Evolutionary conservation across 2,113 vertebrate genomes (phyloP), one percentile per base, ranked within the genome.

Genomic region (Toxotes chatareus): DNA sequence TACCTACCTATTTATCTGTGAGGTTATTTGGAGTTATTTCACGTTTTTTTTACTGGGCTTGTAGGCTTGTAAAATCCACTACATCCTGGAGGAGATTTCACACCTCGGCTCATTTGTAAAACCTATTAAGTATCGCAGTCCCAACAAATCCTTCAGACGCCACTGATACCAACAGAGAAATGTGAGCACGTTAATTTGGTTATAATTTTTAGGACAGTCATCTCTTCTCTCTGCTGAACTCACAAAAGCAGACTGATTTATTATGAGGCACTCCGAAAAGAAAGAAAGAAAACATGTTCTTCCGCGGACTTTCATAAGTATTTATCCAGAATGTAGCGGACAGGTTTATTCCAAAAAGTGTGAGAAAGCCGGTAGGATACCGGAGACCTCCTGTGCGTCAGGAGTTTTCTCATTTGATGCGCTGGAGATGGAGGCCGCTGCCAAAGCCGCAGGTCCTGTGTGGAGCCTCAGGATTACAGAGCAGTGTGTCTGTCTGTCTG

Each of bases 381-480:
- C 69, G 36, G 82, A 84, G 82, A 85, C 56, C 76, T 86, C 67
- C 59, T 69, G 80, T 80, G 82, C 71, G 77, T 87, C 78, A 83
- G 31, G 66, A 73, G 70, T 73, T 72, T 78, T 85, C 66, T 87
- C 55, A 71, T 60, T 42, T 84, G 79, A 85, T 83, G 85, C 68
- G 82, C 65, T 78, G 79, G 73, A 87, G 61, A 70, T 73, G 59
- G 38, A 82, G 78, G 56, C 79, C 60, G 74, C 82, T 76, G 87
- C 84, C 84, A 90, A 91, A 89, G 80, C 79, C 79, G 65, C 86
- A 85, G 79, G 86, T 85, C 76, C 61, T 65, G 82, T 68, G 73
- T 81, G 74, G 84, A 89, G 78, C 79, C 87, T 78, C 73, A 46
- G 65, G 56, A 84, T 81, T 46, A 67, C 77, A 80, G 68, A 76